Evolutionary conservation across 2,113 vertebrate genomes (phyloP).

Genomic region (Astur gentilis): DNA sequence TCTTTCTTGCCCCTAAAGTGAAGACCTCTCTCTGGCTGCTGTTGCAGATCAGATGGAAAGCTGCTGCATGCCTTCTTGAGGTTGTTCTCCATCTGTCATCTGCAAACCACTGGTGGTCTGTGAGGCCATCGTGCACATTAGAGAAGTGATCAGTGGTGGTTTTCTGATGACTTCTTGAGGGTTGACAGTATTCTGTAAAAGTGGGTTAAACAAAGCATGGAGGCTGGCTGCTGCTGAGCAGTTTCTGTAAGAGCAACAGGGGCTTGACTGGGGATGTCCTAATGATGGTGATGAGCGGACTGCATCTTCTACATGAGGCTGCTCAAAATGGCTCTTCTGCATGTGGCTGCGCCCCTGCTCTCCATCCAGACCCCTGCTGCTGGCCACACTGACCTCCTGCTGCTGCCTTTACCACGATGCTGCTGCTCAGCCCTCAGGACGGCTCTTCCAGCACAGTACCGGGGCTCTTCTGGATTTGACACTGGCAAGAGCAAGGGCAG

Average conservation of each 20-base stretch:
- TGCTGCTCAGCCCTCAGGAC: background rate
- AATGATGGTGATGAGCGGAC: background rate
- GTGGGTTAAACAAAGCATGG: background rate
- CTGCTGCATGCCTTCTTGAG: background rate
- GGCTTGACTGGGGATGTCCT: background rate
- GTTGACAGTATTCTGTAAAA: background rate
- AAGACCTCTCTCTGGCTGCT: background rate
- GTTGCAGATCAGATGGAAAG: background rate
- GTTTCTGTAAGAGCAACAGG: background rate
- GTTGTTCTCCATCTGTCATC: background rate
- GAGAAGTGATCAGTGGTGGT: background rate
- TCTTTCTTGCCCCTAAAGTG: background rate
- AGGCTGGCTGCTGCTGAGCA: background rate
- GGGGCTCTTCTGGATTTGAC: background rate
- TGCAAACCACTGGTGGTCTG: background rate
- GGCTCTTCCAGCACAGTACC: fast-evolving
- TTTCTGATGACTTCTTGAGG: background rate
- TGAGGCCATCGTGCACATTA: fast-evolving
- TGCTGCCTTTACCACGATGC: fast-evolving
- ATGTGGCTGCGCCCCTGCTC: background rate
- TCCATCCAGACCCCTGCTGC: background rate
- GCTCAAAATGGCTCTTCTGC: background rate
- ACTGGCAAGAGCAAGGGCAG: background rate
- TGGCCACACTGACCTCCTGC: background rate
- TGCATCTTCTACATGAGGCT: background rate